Conservation (phyloP, 2,888 invertebrate genomes). For the Agonopterix heracliana region DNA sequence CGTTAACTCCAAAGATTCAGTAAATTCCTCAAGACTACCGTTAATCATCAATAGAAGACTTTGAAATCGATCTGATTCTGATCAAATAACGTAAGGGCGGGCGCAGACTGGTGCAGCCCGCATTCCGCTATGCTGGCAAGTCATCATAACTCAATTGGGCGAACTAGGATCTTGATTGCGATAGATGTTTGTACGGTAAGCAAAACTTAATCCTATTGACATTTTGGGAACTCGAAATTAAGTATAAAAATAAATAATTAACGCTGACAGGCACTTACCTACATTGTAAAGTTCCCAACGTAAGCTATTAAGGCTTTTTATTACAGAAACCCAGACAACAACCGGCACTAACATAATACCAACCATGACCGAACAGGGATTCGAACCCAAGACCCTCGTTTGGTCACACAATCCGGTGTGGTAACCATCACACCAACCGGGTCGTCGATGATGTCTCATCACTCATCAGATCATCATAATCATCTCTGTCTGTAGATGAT, state of each 20-base stretch:
- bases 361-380: no score
- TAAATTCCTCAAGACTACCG: neutral
- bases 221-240: no score
- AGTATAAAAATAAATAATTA: neutral
- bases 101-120: slow-evolving; percentile 19
- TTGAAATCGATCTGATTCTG: slow-evolving; percentile 1
- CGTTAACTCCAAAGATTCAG: neutral
- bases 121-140: slow-evolving; percentile 27
- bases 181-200: slow-evolving; percentile 4
- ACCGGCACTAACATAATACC: neutral
- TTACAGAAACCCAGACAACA: neutral
- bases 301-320: neutral
- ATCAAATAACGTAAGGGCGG: slow-evolving; percentile 2
- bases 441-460: no score
- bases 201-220: neutral
- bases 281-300: neutral
- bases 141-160: slow-evolving; percentile 42
- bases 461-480: no score
- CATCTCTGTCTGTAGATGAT: no score
- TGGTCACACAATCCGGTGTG: no score
- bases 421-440: no score
- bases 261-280: neutral
- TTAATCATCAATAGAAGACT: neutral
- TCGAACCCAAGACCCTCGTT: no score
- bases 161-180: slow-evolving; percentile 42